Base-by-base conservation (phyloP, 2,113 vertebrate species). In the Corydoras maculifer region DNA sequence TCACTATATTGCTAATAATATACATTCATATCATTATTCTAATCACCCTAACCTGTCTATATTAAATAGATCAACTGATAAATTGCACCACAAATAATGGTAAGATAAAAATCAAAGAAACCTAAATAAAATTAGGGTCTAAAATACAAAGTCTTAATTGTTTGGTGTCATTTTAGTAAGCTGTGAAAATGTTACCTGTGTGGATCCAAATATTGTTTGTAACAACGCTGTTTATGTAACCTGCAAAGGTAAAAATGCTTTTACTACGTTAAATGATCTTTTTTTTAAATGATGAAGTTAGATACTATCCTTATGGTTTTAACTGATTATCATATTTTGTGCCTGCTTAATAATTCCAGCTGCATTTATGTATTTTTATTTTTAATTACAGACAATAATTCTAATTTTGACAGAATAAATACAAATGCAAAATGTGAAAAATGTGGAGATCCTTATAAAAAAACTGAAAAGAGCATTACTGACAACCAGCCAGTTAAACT, bases 161-260 rank as follows among this genome's bases (percentile, higher is more conserved):
- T 8, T 43, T 43, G 35, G 35, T 43, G 9, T 61, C 11, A 65
- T 50, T 70, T 12, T 30, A 5, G 31, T 3, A 62, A 0, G 0
- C 0, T 75, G 80, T 55, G 14, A 2, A 2, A 4, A 1, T 0
- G 2, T 75, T 0, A 69, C 2, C 62, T 71, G 65, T 58, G 0
- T 84, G 12, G 0, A 49, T 0, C 58, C 57, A 25, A 0, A 0
- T 0, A 1, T 0, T 0, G 1, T 9, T 5, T 87, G 86, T 62
- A 0, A 14, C 0, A 0, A 0, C 0, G 0, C 25, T 0, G 0
- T 0, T 0, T 83, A 80, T 43, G 0, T n/a, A 2, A 0, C 14
- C 6, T 87, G 83, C 62, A 12, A 0, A 0, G 9, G 79, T 80
- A 62, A 75, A 55, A 54, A 9, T 2, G 1, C n/a, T 3, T 18